Base-by-base conservation (phyloP, 2,888 invertebrate genomes). In the Cosmopolites sordidus region DNA sequence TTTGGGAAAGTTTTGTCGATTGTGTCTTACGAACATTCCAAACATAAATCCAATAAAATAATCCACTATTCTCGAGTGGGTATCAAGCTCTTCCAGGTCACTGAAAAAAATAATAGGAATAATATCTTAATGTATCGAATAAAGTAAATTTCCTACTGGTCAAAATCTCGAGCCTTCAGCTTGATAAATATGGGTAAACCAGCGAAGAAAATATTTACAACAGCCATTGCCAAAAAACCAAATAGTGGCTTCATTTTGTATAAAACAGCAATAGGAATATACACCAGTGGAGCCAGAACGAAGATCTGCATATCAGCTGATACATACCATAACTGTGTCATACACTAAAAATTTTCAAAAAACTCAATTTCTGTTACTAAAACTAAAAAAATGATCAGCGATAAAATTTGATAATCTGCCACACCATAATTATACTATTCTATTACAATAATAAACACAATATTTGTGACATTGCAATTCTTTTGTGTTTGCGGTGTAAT, bases 261-360 rank as follows among this genome's bases (percentile, higher is more conserved):
- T 4, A 48, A 46, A 8, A 62, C 18, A 4, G 67, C 48, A n/a
- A 68, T 42, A 2, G 69, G 70, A 50, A 72, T 66, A 8, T 72
- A 39, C 8, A 73, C 39, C 1, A 73, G 6, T 1, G 69, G 71
- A 1, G 71, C 62, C 15, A 70, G 14, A 2, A 72, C 12, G 51
- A 68, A 73, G 56, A 74, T 60, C 54, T 74, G 73, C 65, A 71
- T 71, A 53, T 73, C 73, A 1, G 69, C 71, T 14, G 70, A 68
- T 33, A 74, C 51, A 57, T 73, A 74, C 73, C 73, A 74, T 0
- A 70, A 65, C 17, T 69, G 72, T 8, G 59, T 48, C 18, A 71
- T 39, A 43, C 73, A 74, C 73, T 73, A 27, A 44, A 63, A 64
- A 47, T n/a, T n/a, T n/a, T n/a, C n/a, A n/a, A n/a, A n/a, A n/a